Conservation (phyloP, 2,113 vertebrate species). For the Tragulus kanchil region DNA sequence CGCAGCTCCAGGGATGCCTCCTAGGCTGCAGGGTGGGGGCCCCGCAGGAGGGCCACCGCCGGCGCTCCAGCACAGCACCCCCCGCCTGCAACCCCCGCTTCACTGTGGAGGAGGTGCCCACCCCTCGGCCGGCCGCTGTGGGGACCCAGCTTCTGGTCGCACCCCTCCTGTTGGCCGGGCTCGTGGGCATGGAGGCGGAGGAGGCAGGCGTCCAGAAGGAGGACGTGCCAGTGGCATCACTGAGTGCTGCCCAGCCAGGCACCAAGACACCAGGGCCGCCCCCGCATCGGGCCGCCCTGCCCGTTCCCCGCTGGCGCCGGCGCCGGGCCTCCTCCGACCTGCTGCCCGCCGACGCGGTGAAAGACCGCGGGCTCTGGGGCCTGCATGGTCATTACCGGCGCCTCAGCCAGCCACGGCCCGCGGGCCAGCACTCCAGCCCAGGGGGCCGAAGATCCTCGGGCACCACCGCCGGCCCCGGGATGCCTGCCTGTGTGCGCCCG, state of each 20-base stretch:
- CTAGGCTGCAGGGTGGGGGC: conserved; percentile 67
- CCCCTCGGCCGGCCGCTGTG: conserved; percentile 64
- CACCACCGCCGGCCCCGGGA: neutral
- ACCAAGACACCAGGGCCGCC: neutral
- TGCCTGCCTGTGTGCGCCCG: neutral
- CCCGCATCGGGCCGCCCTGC: conserved; percentile 15
- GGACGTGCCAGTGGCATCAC: neutral
- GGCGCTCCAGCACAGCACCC: conserved; percentile 93
- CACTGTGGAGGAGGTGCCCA: conserved; percentile 81
- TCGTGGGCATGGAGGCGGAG: conserved; percentile 86
- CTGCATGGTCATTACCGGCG: conserved; percentile 88
- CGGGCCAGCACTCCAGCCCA: conserved; percentile 67
- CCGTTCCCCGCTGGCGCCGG: conserved; percentile 84
- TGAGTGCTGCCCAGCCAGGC: neutral
- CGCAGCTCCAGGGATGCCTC: conserved; percentile 77
- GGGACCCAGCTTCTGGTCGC: conserved; percentile 88
- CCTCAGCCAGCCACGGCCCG: conserved; percentile 86
- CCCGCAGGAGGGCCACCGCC: conserved; percentile 78
- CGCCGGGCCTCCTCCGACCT: conserved; percentile 88
- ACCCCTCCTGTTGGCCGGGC: conserved; percentile 88
- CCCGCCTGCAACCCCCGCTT: conserved; percentile 92
- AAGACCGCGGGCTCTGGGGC: conserved; percentile 77
- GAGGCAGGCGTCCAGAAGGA: conserved; percentile 38
- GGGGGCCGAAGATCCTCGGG: conserved; percentile 66
- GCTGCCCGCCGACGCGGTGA: conserved; percentile 84